Conservation (phyloP, 2,113 vertebrate genomes). For the Himantopus leucocephalus region DNA sequence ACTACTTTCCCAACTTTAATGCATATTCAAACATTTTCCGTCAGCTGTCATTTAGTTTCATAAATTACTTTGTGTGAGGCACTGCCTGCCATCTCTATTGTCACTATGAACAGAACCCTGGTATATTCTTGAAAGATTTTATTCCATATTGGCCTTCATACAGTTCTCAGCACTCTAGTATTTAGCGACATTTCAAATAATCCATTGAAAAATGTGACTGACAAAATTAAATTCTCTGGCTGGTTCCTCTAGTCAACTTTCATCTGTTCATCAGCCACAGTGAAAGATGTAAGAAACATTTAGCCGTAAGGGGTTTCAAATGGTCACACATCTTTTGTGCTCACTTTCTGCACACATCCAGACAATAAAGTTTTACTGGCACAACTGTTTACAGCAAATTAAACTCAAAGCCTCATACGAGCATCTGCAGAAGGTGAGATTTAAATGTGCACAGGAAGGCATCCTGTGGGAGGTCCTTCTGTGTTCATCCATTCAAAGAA, state of each 20-base stretch:
- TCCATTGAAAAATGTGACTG: background rate
- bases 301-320: background rate
- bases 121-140: background rate
- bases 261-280: background rate
- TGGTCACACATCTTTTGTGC: background rate
- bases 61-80: background rate
- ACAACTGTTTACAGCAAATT: background rate
- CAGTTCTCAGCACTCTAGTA: background rate
- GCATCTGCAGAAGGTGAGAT: conserved; percentile 16
- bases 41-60: background rate
- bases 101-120: background rate
- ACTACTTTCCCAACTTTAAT: background rate
- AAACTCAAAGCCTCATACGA: background rate
- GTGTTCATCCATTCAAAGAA: background rate
- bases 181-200: background rate
- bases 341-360: background rate
- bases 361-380: background rate
- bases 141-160: background rate
- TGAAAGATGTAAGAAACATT: background rate
- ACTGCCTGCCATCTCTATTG: background rate
- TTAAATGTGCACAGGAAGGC: background rate
- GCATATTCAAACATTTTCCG: conserved; percentile 19
- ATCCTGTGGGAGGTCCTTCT: conserved; percentile 1
- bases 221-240: background rate
- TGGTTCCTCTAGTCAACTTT: background rate